Evolutionary conservation across 2,797 vertebrate genomes (phyloP), one percentile per base, ranked within the genome.

Genomic region (Poeciliopsis presidionis): DNA sequence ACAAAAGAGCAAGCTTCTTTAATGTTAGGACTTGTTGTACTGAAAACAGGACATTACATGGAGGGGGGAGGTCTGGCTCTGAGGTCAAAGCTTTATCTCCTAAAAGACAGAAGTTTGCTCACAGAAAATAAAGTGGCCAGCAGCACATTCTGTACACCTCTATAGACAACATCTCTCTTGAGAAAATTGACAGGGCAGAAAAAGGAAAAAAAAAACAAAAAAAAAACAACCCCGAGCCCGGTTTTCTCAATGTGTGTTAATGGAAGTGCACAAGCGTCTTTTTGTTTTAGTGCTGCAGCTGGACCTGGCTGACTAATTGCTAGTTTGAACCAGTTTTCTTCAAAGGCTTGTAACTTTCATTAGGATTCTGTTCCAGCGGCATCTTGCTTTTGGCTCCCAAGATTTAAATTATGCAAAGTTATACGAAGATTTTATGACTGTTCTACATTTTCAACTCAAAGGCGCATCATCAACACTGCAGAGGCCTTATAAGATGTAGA

Each of bases 391-490:
- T 87, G 90, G 88, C 89, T 93, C 86, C n/a, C 5, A 63, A 89
- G 87, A 93, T 93, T 90, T 94, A 93, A 95, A 95, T 94, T 94
- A 95, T 95, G 93, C 93, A 95, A 94, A 94, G 89, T 93, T 93
- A 94, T 93, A 93, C 91, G 88, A 92, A 90, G 88, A 92, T 61
- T 86, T 91, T 91, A 90, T 89, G 92, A 89, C 88, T 93, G 84
- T 88, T 91, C 88, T 78, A 93, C 80, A 91, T 92, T 92, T 90
- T 81, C 74, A 88, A 79, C 74, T 77, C 65, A 22, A 82, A 90
- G 88, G 79, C 74, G 73, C 75, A 82, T 80, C 65, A 70, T 75
- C 81, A 84, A 77, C 76, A 74, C 81, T 82, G 80, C 87, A 86
- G 86, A 84, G 77, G 73, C 83, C 86, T 25, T 86, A 92, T 92